Evolutionary conservation across 2,888 invertebrate species (phyloP).

Genomic region (Gasteruption jaculator): DNA sequence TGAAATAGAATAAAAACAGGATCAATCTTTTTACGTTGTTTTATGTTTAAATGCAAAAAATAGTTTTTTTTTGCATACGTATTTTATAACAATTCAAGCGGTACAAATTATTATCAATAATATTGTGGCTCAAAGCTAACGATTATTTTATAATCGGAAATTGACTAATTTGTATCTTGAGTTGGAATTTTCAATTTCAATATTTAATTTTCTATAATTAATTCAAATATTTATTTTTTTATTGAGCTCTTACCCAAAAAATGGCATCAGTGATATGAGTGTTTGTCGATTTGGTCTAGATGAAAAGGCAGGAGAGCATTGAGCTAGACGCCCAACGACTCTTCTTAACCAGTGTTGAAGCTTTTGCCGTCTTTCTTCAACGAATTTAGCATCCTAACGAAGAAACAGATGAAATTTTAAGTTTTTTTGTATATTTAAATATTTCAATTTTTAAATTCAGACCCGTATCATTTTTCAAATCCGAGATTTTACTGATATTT

Average conservation of each 20-base stretch:
- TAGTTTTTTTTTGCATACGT: neutral
- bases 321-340: conserved; percentile 67
- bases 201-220: too few relatives aligned
- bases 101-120: conserved; percentile 1
- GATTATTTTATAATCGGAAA: conserved; percentile 8
- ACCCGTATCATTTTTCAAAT: neutral
- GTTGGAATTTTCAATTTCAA: too few relatives aligned
- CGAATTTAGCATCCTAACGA: conserved; percentile 71
- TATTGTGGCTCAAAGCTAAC: too few relatives aligned
- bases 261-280: conserved; percentile 76
- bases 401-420: conserved; percentile 4
- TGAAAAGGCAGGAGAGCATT: conserved; percentile 70
- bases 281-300: conserved; percentile 72
- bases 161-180: conserved; percentile 4
- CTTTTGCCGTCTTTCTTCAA: conserved; percentile 79
- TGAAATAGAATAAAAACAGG: conserved; percentile 30
- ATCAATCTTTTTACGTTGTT: neutral
- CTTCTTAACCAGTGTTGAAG: conserved; percentile 85
- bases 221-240: too few relatives aligned
- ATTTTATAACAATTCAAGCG: neutral
- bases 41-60: conserved; percentile 1
- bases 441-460: conserved; percentile 5
- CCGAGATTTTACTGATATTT: neutral
- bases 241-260: conserved; percentile 90
- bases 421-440: neutral